Conservation (phyloP, 2,888 invertebrate species). For the Cephus pulcher region DNA sequence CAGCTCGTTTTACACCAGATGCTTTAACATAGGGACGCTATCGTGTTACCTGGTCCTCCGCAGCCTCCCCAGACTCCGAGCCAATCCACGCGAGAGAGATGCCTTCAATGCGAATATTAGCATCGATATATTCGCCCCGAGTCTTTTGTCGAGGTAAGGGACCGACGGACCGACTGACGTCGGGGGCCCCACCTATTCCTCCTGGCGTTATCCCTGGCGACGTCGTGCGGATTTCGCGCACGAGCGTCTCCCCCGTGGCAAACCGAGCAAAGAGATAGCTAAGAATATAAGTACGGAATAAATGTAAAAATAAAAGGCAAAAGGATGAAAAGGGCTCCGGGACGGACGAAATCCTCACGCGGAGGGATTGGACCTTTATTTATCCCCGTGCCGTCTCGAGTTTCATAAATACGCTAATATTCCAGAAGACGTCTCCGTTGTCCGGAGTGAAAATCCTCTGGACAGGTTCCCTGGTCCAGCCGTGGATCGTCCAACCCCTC, state of each 20-base stretch:
- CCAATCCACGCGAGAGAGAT: conserved; percentile 39
- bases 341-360: not conserved
- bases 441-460: too few relatives aligned
- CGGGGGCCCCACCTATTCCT: too few relatives aligned
- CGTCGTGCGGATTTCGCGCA: too few relatives aligned
- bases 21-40: conserved; percentile 63
- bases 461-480: too few relatives aligned
- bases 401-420: conserved; percentile 48
- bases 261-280: too few relatives aligned
- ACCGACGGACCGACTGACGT: too few relatives aligned
- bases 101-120: conserved; percentile 44
- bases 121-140: conserved; percentile 43
- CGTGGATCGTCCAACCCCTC: too few relatives aligned
- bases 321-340: conserved; percentile 9
- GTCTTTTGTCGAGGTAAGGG: conserved; percentile 39
- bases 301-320: not conserved
- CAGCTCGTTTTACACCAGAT: conserved; percentile 67
- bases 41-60: conserved; percentile 56
- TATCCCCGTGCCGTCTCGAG: conserved; percentile 22
- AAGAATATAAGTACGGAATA: too few relatives aligned
- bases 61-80: conserved; percentile 28
- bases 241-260: too few relatives aligned
- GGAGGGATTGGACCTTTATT: conserved; percentile 11
- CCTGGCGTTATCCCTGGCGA: too few relatives aligned
- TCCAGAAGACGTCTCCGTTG: conserved; percentile 10